phyloP scores from a whole-genome alignment of 2,888 invertebrate genomes.

The Synanthedon myopaeformis region DNA sequence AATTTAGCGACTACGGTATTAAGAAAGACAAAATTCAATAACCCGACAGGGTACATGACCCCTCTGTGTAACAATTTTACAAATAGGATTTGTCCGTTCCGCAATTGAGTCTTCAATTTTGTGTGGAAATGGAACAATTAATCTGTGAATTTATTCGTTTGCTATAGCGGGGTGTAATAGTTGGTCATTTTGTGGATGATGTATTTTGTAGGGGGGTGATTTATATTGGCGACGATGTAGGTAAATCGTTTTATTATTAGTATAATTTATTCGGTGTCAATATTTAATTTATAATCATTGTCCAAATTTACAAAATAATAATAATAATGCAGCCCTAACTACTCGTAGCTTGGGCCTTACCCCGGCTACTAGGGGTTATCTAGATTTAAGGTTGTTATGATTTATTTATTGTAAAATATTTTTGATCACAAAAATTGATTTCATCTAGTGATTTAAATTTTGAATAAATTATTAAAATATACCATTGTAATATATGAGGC shows the following conservation, averaged over 20 bases:
- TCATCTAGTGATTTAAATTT: too few species aligned
- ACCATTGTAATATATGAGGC: not conserved
- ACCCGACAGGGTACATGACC: not conserved
- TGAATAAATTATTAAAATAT: too few species aligned
- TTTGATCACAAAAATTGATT: too few species aligned
- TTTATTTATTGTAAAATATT: too few species aligned
- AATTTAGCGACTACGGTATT: slow-evolving; percentile 9
- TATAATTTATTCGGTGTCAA: slow-evolving; percentile 8
- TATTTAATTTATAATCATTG: not conserved
- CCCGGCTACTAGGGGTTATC: too few species aligned
- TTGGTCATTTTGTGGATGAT: slow-evolving; percentile 34
- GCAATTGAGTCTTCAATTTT: slow-evolving; percentile 48
- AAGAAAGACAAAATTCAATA: not conserved
- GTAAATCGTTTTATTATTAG: slow-evolving; percentile 47
- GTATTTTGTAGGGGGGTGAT: slow-evolving; percentile 29
- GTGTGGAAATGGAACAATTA: slow-evolving; percentile 62
- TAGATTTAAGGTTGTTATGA: too few species aligned
- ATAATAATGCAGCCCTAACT: not conserved
- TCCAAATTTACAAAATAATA: not conserved
- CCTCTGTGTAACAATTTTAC: not conserved
- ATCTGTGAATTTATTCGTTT: slow-evolving; percentile 46
- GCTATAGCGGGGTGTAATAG: slow-evolving; percentile 41
- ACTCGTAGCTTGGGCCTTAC: too few species aligned
- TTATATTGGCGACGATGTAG: slow-evolving; percentile 36
- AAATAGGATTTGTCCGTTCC: slow-evolving; percentile 23